Evolutionary conservation across 2,888 invertebrate genomes (phyloP), one percentile per base, ranked within the genome.

Genomic region (Acholoe squamosa): DNA sequence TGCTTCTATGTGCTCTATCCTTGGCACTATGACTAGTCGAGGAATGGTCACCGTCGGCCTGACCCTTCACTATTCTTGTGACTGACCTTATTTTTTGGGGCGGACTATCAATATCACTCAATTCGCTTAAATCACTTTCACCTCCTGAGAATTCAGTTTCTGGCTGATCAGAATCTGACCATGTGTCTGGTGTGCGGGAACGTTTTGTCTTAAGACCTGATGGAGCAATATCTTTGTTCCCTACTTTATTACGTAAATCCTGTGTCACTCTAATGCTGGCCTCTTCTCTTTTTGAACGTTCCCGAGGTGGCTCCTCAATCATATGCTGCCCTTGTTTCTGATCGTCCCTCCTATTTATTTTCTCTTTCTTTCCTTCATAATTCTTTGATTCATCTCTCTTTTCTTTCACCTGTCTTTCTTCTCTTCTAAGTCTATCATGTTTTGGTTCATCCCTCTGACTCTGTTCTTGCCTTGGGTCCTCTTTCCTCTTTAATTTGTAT

Each of bases 81-180:
- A 80, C 43, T 22, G 80, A 80, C 43, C 80, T 3, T 25, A 80
- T 0, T 22, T 80, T 80, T n/a, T 33, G 80, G 33, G 80, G 34
- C 16, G 33, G 80, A 43, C 80, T 80, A 80, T 80, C 80, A 14
- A 43, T 33, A 33, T 80, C 80, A 80, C 80, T 80, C 14, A 76
- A 25, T 14, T 76, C 76, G 31, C 76, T 76, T 25, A 76, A 31
- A 31, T 76, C 76, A 76, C 76, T 31, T 16, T 76, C 76, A 25
- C 61, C 25, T 25, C 25, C 61, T 25, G 31, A 14, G n/a, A 61
- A 61, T 61, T 7, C 1, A 3, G 1, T 7, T 61, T 7, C n/a
- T 61, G 61, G 61, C n/a, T 19, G 61, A n/a, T 61, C 22, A n/a
- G 61, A 3, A 16, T 76, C 76, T 76, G 76, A 76, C 76, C 16